Evolutionary conservation across 2,888 invertebrate species (phyloP), one percentile per base, ranked within the genome.

Genomic region (Prenolepis imparis): DNA sequence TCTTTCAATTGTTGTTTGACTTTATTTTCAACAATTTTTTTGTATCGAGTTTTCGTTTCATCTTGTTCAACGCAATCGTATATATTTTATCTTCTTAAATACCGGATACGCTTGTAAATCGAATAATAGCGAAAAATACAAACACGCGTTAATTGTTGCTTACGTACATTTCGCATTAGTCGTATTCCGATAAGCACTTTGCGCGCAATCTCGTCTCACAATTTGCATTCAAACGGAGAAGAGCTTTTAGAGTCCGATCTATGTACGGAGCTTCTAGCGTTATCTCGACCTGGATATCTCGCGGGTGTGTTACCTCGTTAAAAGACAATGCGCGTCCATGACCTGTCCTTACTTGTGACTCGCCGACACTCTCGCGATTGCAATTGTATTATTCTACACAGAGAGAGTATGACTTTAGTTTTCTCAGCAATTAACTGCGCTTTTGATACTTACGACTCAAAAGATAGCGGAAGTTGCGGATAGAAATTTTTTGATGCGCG

Each of bases 161-260:
- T 82, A 70, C 66, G 55, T 59, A 75, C 18, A 64, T 68, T 44
- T 75, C 48, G 82, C 82, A 64, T 84, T 82, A 84, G 70, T 75
- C 59, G 44, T 73, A 48, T 21, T 21, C 4, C 57, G 77, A 78
- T 78, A 78, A 78, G 70, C 77, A 77, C 67, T 75, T 75, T 52
- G 66, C 75, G 57, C 48, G 52, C 75, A 44, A 52, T 64, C 28
- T 57, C 8, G 21, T 11, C 70, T 41, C 48, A 77, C 41, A 32
- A 67, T 77, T 44, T n/a, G 57, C 57, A 55, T 18, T 18, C 18
- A n/a, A 28, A 44, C 28, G 32, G 39, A 8, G 24, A 59, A 21
- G 32, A 68, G 32, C 48, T 52, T 52, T 28, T 32, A 68, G 21
- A 41, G 36, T 24, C 15, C 64, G 24, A 78, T 39, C 15, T 70